These are phyloP conservation scores for Nemopilema nomurai DNA, from an alignment of 30 jellyfish, hydroid and myxozoan species.

Conservation along the genomic window DNA sequence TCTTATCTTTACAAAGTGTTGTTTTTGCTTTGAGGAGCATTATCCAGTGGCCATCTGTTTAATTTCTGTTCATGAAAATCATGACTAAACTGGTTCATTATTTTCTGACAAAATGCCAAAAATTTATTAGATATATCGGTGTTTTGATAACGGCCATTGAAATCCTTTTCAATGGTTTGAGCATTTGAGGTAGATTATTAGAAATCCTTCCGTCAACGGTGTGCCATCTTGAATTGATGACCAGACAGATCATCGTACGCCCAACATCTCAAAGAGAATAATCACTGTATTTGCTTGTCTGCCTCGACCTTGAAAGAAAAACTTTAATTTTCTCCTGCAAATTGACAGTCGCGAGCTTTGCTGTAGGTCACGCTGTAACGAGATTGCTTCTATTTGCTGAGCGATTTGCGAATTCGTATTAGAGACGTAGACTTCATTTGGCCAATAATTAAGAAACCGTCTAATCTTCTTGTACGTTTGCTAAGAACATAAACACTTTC, in stretches of 20 bases:
- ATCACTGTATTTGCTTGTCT: neutral
- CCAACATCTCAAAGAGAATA: neutral
- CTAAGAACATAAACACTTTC: neutral
- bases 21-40: too few relatives aligned
- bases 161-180: neutral
- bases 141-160: neutral
- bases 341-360: neutral
- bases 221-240: neutral
- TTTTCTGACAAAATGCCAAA: neutral
- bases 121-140: too few relatives aligned
- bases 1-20: too few relatives aligned
- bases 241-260: neutral
- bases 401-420: conserved; percentile 8
- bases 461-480: neutral
- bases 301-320: neutral
- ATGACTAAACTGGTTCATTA: neutral
- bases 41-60: too few relatives aligned
- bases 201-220: neutral
- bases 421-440: neutral
- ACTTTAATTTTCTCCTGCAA: neutral
- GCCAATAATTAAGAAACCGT: neutral
- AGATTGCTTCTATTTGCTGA: conserved; percentile 22
- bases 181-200: neutral
- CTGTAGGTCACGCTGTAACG: conserved; percentile 27
- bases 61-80: too few relatives aligned